Evolutionary conservation across 2,113 vertebrate genomes (phyloP).

Genomic region (Cynocephalus volans): DNA sequence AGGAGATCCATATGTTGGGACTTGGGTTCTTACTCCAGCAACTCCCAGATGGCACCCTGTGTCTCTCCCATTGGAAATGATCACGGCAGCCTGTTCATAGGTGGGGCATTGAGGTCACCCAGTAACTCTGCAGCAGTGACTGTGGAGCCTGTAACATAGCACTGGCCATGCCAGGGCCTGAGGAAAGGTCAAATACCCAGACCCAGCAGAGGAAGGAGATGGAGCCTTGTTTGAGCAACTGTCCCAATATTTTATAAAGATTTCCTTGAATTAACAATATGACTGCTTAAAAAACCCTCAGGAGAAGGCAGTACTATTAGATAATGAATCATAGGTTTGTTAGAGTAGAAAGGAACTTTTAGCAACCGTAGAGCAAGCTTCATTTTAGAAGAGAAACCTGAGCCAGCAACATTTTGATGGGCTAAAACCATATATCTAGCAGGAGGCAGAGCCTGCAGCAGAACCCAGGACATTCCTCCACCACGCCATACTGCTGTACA

Average conservation of each 20-base stretch:
- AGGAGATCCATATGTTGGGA: background rate
- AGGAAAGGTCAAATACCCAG: background rate
- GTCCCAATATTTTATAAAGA: background rate
- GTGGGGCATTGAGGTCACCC: background rate
- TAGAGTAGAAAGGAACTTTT: background rate
- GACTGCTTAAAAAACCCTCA: background rate
- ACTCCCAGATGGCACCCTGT: background rate
- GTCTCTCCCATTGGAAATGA: background rate
- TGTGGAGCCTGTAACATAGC: background rate
- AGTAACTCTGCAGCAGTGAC: background rate
- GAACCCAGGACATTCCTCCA: background rate
- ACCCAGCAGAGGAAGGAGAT: background rate
- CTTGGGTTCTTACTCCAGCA: background rate
- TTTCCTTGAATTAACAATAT: conserved; percentile 2
- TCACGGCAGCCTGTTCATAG: background rate
- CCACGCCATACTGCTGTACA: accelerated
- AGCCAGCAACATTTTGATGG: background rate
- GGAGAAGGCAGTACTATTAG: background rate
- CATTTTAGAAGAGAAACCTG: conserved; percentile 1
- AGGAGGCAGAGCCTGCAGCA: background rate
- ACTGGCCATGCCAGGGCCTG: background rate
- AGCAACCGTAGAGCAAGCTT: background rate
- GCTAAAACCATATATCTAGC: background rate
- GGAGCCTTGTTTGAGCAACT: background rate
- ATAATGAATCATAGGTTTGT: background rate